Evolutionary conservation across 2,888 invertebrate species (phyloP).

Genomic region (Drosophila borborema): DNA sequence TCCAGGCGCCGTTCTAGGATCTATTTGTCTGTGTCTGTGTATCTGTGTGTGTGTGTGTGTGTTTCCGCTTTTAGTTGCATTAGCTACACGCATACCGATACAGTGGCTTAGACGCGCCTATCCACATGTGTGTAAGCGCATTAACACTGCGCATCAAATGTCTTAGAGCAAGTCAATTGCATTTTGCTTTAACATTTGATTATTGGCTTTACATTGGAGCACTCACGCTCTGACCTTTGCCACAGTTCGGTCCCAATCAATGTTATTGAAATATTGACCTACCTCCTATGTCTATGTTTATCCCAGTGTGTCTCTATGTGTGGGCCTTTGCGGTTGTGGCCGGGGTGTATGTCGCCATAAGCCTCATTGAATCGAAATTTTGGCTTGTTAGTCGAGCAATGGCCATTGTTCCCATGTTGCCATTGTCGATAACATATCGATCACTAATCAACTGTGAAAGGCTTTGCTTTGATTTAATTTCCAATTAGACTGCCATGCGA

Average conservation of each 20-base stretch:
- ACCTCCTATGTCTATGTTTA: conserved; percentile 8
- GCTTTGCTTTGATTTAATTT: conserved; percentile 5
- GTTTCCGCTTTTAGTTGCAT: conserved; percentile 12
- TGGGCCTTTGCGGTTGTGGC: conserved; percentile 3
- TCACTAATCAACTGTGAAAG: conserved; percentile 13
- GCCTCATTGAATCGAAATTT: conserved; percentile 23
- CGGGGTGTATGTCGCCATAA: conserved; percentile 20
- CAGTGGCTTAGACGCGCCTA: conserved; percentile 3
- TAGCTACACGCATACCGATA: conserved; percentile 5
- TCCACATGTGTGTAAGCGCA: conserved; percentile 33
- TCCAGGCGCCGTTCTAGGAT: not conserved
- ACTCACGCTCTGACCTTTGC: not conserved
- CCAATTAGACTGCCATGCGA: not conserved
- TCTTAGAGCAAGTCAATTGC: conserved; percentile 42
- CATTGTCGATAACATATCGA: conserved; percentile 27
- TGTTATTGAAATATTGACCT: conserved; percentile 48
- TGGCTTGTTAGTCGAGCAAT: conserved; percentile 12
- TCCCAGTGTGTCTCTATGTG: not conserved
- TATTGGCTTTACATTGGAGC: conserved; percentile 25
- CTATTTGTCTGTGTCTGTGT: not conserved
- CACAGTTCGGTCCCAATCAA: conserved; percentile 24
- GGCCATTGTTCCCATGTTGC: conserved; percentile 7
- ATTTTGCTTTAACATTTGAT: conserved; percentile 54
- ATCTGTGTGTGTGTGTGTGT: conserved; percentile 8
- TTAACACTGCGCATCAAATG: conserved; percentile 43